Conservation (phyloP, 2,113 vertebrate species). For the Calyptomena viridis region DNA sequence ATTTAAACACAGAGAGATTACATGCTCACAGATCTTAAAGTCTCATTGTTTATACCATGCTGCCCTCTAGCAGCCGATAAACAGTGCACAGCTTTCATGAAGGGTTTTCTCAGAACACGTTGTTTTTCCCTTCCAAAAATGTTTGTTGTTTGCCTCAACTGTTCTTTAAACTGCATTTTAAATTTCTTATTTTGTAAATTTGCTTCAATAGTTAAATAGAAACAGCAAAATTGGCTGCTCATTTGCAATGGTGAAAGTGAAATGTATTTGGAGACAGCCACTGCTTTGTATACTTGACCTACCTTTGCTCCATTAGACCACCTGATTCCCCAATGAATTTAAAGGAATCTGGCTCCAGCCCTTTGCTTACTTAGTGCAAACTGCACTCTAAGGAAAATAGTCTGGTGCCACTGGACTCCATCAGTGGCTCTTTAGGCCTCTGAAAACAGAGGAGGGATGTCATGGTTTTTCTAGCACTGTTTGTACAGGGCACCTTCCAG, state of each 20-base stretch:
- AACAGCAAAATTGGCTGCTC: neutral
- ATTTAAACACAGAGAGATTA: neutral
- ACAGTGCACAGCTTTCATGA: neutral
- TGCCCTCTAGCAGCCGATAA: constrained; percentile 57
- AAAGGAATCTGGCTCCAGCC: neutral
- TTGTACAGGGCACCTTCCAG: neutral
- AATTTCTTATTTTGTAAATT: neutral
- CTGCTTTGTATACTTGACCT: neutral
- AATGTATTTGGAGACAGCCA: neutral
- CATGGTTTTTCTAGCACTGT: fast-evolving
- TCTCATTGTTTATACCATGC: constrained; percentile 8
- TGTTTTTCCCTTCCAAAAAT: neutral
- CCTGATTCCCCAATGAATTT: neutral
- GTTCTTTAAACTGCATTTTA: neutral
- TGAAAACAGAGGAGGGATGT: neutral
- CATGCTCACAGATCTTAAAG: neutral
- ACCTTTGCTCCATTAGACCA: neutral
- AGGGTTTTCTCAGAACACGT: neutral
- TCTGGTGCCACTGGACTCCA: neutral
- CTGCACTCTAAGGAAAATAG: neutral
- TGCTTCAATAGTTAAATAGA: neutral
- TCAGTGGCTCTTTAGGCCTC: neutral
- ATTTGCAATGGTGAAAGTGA: neutral
- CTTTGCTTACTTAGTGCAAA: neutral
- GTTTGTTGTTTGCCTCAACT: neutral